Base-by-base conservation (phyloP, 2,113 vertebrate species). In the Anser brachyrhynchus region DNA sequence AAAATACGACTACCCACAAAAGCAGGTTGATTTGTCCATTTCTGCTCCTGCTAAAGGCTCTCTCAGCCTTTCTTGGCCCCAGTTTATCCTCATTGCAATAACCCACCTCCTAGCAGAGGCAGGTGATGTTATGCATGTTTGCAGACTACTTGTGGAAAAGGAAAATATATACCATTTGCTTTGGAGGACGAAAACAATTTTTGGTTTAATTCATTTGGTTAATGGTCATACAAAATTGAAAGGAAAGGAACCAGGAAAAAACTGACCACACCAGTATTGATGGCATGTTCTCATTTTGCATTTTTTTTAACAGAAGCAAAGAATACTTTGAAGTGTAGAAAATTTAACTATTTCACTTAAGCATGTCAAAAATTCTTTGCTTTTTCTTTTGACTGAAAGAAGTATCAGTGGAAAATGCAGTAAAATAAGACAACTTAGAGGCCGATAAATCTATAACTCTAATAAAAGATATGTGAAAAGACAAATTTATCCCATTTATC, bases 231-330 rank as follows among this genome's bases (percentile, higher is more conserved):
- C 46, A 44, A 62, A 81, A 66, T 14, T 41, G 16, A 46, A 89
- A 87, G 9, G 55, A 85, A 90, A 52, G 20, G 31, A 55, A 18
- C 6, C 23, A 46, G 49, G 37, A 70, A 51, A 58, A 75, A 18
- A 5, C 6, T 67, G 33, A 33, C 25, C 14, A 11, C 13, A 9
- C 77, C 8, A n/a, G 8, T 37, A 41, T 6, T 35, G 41, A 70
- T 51, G 31, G 7, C 4, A 13, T 1, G 6, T 33, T 84, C 85
- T 70, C 25, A 29, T 55, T 72, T 76, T 23, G 0, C 0, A 7
- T 49, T 84, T 73, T 62, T 13, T 29, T 66, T 51, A 71, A 18
- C 10, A 86, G 11, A 74, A 83, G 52, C 2, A 75, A 79, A 44
- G 1, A 28, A 54, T 3, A 37, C n/a, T 90, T 80, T 66, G 10